phyloP scores from a whole-genome alignment of 2,797 vertebrate species.

The Agapornis canus region DNA sequence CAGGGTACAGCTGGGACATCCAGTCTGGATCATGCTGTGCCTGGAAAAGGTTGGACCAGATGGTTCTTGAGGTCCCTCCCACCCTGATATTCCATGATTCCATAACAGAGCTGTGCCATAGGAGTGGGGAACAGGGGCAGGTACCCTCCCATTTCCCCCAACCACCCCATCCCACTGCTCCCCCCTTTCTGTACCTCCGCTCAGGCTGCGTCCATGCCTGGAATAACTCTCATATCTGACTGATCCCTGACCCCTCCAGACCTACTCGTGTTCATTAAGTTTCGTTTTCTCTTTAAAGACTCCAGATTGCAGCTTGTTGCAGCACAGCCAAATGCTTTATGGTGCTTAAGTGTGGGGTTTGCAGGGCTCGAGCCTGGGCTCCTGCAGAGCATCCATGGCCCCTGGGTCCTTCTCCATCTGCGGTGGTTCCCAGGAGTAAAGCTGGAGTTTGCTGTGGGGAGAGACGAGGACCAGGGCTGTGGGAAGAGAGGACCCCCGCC shows the following conservation, averaged over 20 bases:
- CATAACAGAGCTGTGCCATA: not conserved
- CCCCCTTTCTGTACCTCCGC: rapidly evolving
- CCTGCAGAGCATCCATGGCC: not conserved
- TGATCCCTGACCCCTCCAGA: not conserved
- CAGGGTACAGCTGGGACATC: not conserved
- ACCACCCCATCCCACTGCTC: rapidly evolving
- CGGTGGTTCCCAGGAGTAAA: rapidly evolving
- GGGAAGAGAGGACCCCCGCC: not conserved
- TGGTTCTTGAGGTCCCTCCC: not conserved
- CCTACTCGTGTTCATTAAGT: rapidly evolving
- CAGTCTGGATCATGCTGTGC: not conserved
- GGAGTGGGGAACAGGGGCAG: not conserved
- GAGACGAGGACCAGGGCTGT: not conserved
- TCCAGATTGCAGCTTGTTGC: not conserved
- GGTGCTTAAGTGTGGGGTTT: not conserved
- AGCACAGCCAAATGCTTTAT: rapidly evolving
- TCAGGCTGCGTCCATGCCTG: not conserved
- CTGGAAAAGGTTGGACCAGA: not conserved
- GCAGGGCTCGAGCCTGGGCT: not conserved
- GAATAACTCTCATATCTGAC: not conserved
- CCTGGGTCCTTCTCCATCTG: not conserved
- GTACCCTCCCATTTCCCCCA: not conserved
- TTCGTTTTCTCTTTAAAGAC: not conserved
- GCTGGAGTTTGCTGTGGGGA: not conserved
- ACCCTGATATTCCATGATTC: not conserved